Base-by-base conservation (phyloP, 2,888 invertebrate species). In the Theretra japonica region DNA sequence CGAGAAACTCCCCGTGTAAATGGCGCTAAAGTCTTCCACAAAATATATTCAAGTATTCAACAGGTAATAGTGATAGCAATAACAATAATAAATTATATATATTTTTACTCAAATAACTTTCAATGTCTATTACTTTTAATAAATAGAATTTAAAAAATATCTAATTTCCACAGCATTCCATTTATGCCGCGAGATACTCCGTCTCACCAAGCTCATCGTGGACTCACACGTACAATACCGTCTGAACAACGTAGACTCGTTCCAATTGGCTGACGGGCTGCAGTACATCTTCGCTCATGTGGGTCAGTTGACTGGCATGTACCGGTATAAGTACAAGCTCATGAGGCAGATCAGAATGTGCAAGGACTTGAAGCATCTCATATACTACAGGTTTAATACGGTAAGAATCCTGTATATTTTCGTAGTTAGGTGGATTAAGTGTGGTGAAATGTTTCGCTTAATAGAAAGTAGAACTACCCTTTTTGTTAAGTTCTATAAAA, bases 301-400 rank as follows among this genome's bases (percentile, higher is more conserved):
- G 11, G 99, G 99, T 0, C 99, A 99, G 89, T 95, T 99, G 74
- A 99, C 99, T 0, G 99, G 99, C 88, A 99, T 99, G 99, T 99
- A 99, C 95, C 96, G 99, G 41, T 99, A 99, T 95, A 99, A 99
- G 86, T 99, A 99, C 94, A 99, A 99, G 90, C 95, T 99, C 72
- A 99, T 99, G 99, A 95, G 99, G 85, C 99, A 99, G 94, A 99
- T 99, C 80, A 95, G 99, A 70, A 99, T 99, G 99, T 99, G 99
- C 95, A 99, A 99, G 92, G 99, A 99, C 94, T 95, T 99, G 81
- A 99, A 99, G 88, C 99, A 99, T 96, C 95, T 99, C 78, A 98
- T 99, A 82, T 99, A 99, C 93, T 99, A 99, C 94, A 96, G 99
- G 75, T 99, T 99, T 90, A 99, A 99, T 89, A 99, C 99, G 69